Percentiles rank a stretch among this genome's conserved stretches.
Conservation (phyloP, 2,113 vertebrate genomes). For the Silurus asotus region DNA sequence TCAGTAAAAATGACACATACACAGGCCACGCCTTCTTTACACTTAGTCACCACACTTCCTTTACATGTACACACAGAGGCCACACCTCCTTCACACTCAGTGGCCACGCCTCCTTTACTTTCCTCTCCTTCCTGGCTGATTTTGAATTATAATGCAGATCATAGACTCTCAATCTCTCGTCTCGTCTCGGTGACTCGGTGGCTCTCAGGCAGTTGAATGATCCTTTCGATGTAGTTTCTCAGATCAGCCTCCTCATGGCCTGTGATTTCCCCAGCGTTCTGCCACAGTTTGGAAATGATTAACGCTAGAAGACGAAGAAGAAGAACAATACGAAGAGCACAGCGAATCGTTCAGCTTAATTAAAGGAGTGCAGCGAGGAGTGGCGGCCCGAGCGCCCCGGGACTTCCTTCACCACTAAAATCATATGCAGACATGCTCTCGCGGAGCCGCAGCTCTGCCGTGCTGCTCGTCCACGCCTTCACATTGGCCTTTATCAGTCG, state of each 20-base stretch:
- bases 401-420: constrained; percentile 13
- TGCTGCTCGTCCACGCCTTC: background rate
- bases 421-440: constrained; percentile 18
- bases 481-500: constrained; percentile 10
- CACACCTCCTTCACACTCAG: background rate
- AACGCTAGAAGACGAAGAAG: background rate
- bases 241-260: background rate
- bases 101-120: background rate
- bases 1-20: background rate
- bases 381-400: background rate
- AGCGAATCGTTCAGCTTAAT: constrained; percentile 40
- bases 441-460: background rate
- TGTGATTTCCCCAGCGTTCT: background rate
- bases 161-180: background rate
- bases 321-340: constrained; percentile 5
- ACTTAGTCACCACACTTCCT: background rate
- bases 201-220: constrained; percentile 7
- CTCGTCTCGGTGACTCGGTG: background rate
- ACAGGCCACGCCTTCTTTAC: background rate
- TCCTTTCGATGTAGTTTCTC: background rate
- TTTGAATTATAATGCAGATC: background rate
- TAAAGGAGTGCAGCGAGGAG: constrained; percentile 42
- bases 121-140: background rate
- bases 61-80: background rate
- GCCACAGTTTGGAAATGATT: background rate